phyloP scores from a whole-genome alignment of 2,888 invertebrate genomes.

The Rhagium mordax region DNA sequence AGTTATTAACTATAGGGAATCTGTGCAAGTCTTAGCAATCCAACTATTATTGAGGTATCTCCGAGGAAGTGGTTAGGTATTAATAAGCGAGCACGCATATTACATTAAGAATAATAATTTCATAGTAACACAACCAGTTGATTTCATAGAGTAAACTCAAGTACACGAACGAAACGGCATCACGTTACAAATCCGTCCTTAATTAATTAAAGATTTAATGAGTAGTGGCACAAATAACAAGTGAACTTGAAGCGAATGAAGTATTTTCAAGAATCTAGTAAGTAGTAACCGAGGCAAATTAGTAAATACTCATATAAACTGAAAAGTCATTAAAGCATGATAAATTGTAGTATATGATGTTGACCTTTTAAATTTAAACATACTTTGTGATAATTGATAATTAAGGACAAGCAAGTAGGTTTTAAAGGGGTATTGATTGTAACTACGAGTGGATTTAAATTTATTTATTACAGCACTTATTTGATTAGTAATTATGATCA shows the following conservation, averaged over 20 bases:
- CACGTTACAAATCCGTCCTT: constrained; percentile 39
- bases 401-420: too few relatives aligned
- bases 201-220: constrained; percentile 55
- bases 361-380: too few relatives aligned
- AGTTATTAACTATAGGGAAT: not conserved
- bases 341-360: not conserved
- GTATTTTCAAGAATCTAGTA: not conserved
- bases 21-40: not conserved
- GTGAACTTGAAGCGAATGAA: not conserved
- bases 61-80: not conserved
- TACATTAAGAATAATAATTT: not conserved
- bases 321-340: not conserved
- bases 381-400: too few relatives aligned
- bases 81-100: not conserved
- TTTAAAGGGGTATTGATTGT: too few relatives aligned
- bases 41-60: not conserved
- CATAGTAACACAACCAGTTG: not conserved
- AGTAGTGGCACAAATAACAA: constrained; percentile 32
- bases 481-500: too few relatives aligned
- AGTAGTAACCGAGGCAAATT: not conserved
- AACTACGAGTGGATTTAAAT: too few relatives aligned
- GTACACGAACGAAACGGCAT: constrained; percentile 24
- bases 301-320: not conserved
- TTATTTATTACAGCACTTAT: too few relatives aligned
- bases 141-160: not conserved